Percentiles rank a stretch among this genome's conserved stretches.
Evolutionary conservation across 2,888 invertebrate genomes (phyloP).

Genomic region (Thyatira batis): DNA sequence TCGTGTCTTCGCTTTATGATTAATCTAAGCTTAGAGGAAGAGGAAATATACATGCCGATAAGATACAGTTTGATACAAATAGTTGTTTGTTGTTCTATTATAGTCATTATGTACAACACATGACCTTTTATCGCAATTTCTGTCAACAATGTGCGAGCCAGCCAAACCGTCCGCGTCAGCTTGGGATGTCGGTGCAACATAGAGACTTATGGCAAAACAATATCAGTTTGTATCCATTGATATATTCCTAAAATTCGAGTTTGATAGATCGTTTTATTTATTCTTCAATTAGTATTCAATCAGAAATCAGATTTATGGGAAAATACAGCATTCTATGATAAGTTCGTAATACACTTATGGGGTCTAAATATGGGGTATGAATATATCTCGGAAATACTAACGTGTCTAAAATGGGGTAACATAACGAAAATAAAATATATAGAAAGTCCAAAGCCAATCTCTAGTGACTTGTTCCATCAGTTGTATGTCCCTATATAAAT

Average conservation of each 20-base stretch:
- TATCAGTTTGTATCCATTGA: too few species aligned
- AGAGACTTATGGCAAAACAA: slow-evolving; percentile 11
- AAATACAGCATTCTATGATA: too few species aligned
- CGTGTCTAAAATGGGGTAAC: too few species aligned
- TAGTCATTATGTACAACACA: slow-evolving; percentile 20
- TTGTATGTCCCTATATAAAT: slow-evolving; percentile 13
- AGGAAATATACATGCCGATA: background rate
- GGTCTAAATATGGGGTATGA: too few species aligned
- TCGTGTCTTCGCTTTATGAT: background rate
- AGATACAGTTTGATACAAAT: slow-evolving; percentile 10
- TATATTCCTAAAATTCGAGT: too few species aligned
- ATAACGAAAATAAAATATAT: too few species aligned
- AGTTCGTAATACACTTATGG: too few species aligned
- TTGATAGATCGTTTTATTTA: too few species aligned
- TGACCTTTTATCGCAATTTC: slow-evolving; percentile 25
- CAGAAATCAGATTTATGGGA: too few species aligned
- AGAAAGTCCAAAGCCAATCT: slow-evolving; percentile 6
- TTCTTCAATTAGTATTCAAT: too few species aligned
- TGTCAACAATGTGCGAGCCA: slow-evolving; percentile 18
- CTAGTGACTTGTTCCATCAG: slow-evolving; percentile 16
- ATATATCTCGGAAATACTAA: too few species aligned
- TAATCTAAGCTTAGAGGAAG: background rate
- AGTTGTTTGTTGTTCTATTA: background rate
- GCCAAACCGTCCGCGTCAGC: slow-evolving; percentile 23
- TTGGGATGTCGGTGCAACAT: slow-evolving; percentile 16